These are phyloP conservation scores for Enteromius mattozi DNA, from an alignment of 2,797 vertebrate species.

Conservation along the genomic window DNA sequence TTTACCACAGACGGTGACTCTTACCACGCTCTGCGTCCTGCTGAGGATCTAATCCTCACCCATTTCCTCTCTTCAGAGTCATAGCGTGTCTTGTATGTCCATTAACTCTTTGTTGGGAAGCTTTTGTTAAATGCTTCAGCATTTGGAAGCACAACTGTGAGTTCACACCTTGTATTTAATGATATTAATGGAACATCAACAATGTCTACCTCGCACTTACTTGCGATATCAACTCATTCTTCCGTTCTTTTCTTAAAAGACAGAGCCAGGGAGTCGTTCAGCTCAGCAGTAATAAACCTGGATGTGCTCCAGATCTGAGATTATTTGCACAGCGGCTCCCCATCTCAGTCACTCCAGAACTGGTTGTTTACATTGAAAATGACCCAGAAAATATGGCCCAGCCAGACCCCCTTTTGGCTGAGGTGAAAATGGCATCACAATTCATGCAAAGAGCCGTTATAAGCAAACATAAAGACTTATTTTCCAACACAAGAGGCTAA, in stretches of 20 bases:
- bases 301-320: slow-evolving; percentile 41
- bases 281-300: slow-evolving; percentile 63
- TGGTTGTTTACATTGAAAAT: slow-evolving; percentile 60
- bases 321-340: slow-evolving; percentile 62
- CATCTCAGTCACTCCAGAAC: slow-evolving; percentile 43
- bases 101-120: neutral
- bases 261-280: slow-evolving; percentile 28
- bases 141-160: neutral
- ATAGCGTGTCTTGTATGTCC: neutral
- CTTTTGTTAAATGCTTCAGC: slow-evolving; percentile 16
- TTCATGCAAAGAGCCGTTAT: slow-evolving; percentile 4
- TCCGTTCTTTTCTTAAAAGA: slow-evolving; percentile 18
- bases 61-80: slow-evolving; percentile 37
- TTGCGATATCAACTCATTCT: neutral
- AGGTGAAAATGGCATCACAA: slow-evolving; percentile 33
- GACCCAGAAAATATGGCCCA: slow-evolving; percentile 50
- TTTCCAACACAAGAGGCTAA: neutral
- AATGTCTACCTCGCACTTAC: neutral
- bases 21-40: slow-evolving; percentile 30
- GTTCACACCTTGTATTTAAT: slow-evolving; percentile 7
- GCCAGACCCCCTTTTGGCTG: slow-evolving; percentile 29
- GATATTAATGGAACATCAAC: slow-evolving; percentile 5
- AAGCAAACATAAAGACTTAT: slow-evolving; percentile 10
- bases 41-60: slow-evolving; percentile 43
- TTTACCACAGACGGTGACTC: slow-evolving; percentile 43